These are phyloP conservation scores for Sorex fumeus DNA, from an alignment of 2,113 vertebrate genomes.

Conservation along the genomic window DNA sequence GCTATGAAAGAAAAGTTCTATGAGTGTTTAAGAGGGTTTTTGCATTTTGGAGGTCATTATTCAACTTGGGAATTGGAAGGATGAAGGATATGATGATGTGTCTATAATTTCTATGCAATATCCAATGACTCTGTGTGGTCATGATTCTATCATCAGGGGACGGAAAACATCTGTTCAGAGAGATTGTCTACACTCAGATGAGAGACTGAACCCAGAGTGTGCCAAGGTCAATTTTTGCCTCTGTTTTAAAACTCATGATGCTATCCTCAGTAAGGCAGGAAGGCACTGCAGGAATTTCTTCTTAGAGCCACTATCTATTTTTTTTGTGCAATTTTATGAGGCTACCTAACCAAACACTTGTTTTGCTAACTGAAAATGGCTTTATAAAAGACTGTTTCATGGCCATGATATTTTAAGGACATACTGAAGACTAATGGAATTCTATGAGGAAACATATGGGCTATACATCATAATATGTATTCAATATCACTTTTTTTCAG, in stretches of 20 bases:
- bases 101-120: background rate
- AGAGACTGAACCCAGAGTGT: background rate
- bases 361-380: background rate
- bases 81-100: background rate
- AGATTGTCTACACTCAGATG: background rate
- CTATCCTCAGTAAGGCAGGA: background rate
- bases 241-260: background rate
- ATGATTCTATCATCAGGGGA: background rate
- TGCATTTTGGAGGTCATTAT: background rate
- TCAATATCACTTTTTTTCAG: too few species aligned
- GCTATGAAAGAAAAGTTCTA: background rate
- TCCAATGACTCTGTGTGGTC: background rate
- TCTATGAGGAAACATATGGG: too few species aligned
- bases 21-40: background rate
- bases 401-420: too few species aligned
- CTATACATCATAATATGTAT: too few species aligned
- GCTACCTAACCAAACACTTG: background rate
- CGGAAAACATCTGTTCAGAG: background rate
- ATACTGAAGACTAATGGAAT: too few species aligned
- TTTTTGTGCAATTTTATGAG: slow-evolving; percentile 4
- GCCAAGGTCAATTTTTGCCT: background rate
- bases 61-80: background rate
- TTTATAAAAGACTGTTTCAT: too few species aligned
- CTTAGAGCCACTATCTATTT: background rate
- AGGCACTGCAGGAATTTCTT: background rate